Evolutionary conservation across 2,113 vertebrate species (phyloP).

Genomic region (Seriola rivoliana): DNA sequence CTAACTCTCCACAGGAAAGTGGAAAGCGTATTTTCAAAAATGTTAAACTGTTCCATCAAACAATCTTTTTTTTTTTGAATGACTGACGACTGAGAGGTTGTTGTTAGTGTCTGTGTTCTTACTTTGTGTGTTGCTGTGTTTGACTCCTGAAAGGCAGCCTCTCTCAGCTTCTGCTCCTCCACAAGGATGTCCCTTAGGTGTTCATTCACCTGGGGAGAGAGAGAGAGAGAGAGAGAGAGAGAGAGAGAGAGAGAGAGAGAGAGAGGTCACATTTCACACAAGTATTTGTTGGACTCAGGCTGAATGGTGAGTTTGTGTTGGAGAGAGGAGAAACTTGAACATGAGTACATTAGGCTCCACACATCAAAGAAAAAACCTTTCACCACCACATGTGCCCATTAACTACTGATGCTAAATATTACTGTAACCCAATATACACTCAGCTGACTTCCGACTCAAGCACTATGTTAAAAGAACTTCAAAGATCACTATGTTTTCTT

Average conservation of each 20-base stretch:
- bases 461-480: neutral
- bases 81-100: neutral
- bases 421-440: constrained; percentile 29
- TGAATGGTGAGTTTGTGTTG: constrained; percentile 50
- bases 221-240: neutral
- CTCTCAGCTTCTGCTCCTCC: constrained; percentile 91
- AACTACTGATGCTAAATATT: constrained; percentile 12
- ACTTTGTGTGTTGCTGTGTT: constrained; percentile 88
- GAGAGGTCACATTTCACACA: constrained; percentile 49
- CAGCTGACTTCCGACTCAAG: neutral
- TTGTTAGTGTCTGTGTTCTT: constrained; percentile 40
- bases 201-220: constrained; percentile 90
- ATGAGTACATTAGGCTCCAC: constrained; percentile 6
- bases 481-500: constrained; percentile 5
- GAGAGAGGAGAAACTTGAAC: constrained; percentile 9
- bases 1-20: neutral
- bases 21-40: too few relatives aligned
- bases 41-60: neutral
- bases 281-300: constrained; percentile 19
- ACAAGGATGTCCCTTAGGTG: constrained; percentile 93
- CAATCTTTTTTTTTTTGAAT: neutral
- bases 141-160: constrained; percentile 83
- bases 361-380: constrained; percentile 38
- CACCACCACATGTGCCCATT: constrained; percentile 10
- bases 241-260: constrained; percentile 5